phyloP scores from a whole-genome alignment of 2,888 invertebrate species.

The Anodontia alba region DNA sequence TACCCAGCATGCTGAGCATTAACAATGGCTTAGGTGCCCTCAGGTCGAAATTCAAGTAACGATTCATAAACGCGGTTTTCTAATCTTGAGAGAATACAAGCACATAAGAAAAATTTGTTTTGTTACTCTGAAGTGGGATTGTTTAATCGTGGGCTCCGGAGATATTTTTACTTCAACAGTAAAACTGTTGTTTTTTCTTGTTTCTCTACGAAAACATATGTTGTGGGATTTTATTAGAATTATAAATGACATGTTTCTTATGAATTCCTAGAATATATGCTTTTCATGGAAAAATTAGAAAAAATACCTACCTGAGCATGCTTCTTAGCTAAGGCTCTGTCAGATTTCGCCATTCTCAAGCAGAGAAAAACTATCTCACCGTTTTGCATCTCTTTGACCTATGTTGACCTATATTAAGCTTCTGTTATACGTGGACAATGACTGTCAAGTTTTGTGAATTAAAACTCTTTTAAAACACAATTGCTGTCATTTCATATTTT shows the following conservation, averaged over 20 bases:
- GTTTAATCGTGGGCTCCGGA: neutral
- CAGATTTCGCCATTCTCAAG: neutral
- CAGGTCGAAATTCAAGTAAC: constrained; percentile 17
- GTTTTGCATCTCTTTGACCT: constrained; percentile 4
- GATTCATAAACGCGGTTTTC: neutral
- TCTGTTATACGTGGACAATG: neutral
- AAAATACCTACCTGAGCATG: too few species aligned
- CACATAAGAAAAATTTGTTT: neutral
- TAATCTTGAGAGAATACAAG: constrained; percentile 8
- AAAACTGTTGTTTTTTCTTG: too few species aligned
- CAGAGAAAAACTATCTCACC: neutral
- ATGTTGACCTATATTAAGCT: constrained; percentile 10
- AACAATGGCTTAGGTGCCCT: constrained; percentile 5
- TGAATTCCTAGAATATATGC: too few species aligned
- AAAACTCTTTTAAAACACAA: neutral
- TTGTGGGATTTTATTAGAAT: too few species aligned
- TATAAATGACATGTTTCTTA: too few species aligned
- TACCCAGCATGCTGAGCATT: too few species aligned
- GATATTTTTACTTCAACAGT: too few species aligned
- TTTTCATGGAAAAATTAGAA: too few species aligned
- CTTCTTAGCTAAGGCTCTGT: too few species aligned
- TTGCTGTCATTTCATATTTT: neutral
- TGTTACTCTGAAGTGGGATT: neutral
- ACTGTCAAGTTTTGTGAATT: constrained; percentile 11
- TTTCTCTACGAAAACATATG: too few species aligned